A percentile compares a stretch with the other conserved stretches of the same genome.
Evolutionary conservation across 2,797 vertebrate species (phyloP).

Genomic region (Amblyopsis hoosieri): DNA sequence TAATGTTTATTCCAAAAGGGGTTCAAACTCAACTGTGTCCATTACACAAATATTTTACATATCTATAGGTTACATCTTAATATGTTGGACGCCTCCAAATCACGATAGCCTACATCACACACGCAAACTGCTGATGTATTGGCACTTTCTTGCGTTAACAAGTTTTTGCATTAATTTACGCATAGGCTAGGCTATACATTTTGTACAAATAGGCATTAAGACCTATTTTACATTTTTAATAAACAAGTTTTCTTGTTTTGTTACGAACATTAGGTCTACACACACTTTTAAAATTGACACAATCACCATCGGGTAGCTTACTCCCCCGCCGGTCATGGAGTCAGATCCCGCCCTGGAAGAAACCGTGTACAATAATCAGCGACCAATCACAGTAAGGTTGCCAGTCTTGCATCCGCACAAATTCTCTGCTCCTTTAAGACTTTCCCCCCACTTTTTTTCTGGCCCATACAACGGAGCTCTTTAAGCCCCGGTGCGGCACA

Average conservation of each 20-base stretch:
- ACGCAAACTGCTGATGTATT: no score
- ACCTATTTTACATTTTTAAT: not conserved
- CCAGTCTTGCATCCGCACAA: not conserved
- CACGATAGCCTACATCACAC: no score
- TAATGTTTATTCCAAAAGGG: no score
- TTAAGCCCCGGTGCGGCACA: conserved; percentile 78
- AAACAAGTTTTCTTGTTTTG: not conserved
- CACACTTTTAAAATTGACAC: not conserved
- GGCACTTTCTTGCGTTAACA: no score
- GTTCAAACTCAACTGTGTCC: no score
- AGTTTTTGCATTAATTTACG: no score
- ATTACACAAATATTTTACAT: no score
- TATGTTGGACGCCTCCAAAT: no score
- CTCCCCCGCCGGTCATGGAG: not conserved
- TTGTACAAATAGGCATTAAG: not conserved
- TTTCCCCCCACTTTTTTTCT: conserved; percentile 39
- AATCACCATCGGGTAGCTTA: not conserved
- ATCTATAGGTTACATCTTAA: no score
- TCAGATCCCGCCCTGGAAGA: conserved; percentile 29
- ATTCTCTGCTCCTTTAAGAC: conserved; percentile 76
- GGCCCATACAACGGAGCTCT: conserved; percentile 79
- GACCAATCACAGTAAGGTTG: conserved; percentile 57
- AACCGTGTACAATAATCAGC: conserved; percentile 10
- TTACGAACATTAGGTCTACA: not conserved
- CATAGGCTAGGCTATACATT: no score